phyloP scores from a whole-genome alignment of 2,113 vertebrate genomes.

The Syngnathus scovelli region DNA sequence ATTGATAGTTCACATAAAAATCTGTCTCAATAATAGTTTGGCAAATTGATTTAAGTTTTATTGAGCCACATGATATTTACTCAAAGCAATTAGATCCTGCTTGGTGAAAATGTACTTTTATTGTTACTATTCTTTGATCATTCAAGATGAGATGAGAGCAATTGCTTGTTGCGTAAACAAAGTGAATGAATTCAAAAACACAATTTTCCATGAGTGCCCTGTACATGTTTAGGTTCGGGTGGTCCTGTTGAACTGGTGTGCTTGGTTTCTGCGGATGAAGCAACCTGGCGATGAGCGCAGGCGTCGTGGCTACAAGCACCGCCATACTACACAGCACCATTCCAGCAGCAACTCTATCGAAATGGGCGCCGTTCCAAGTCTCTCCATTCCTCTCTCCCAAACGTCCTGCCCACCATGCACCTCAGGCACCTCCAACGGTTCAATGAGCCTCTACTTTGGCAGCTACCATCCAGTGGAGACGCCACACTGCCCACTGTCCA shows the following conservation, averaged over 20 bases:
- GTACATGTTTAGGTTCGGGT: slow-evolving; percentile 78
- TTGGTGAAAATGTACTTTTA: background rate
- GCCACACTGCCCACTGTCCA: slow-evolving; percentile 79
- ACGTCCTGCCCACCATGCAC: slow-evolving; percentile 58
- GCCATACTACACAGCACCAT: slow-evolving; percentile 68
- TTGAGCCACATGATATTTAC: too few relatives aligned
- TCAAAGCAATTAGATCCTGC: background rate
- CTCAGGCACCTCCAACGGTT: slow-evolving; percentile 74
- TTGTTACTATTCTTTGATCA: background rate
- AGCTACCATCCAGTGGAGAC: slow-evolving; percentile 78
- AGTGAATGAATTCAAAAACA: background rate
- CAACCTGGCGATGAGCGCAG: slow-evolving; percentile 84
- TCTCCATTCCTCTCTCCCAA: slow-evolving; percentile 53
- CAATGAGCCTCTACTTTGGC: slow-evolving; percentile 81
- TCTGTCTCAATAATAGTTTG: too few relatives aligned
- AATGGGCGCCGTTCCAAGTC: slow-evolving; percentile 52
- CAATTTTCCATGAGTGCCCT: background rate
- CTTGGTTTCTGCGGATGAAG: slow-evolving; percentile 97
- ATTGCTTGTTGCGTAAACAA: background rate
- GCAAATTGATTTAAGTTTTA: too few relatives aligned
- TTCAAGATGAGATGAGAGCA: background rate
- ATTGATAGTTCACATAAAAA: too few relatives aligned
- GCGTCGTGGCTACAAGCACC: slow-evolving; percentile 72
- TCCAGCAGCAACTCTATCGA: slow-evolving; percentile 78
- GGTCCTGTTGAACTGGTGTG: slow-evolving; percentile 93